Evolutionary conservation across 2,113 vertebrate genomes (phyloP).

Genomic region (Falco punctatus): DNA sequence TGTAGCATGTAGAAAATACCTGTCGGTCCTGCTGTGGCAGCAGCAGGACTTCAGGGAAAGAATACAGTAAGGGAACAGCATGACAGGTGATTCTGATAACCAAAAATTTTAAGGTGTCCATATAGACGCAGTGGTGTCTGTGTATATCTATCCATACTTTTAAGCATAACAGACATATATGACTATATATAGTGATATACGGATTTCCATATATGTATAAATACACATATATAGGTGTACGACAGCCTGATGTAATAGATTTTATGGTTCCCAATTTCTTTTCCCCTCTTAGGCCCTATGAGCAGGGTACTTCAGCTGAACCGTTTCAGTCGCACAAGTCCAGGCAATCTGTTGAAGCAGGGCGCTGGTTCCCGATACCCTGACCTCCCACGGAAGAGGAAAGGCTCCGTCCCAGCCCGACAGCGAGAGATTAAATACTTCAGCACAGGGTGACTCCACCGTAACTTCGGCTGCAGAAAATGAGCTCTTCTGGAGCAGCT

Average conservation of each 20-base stretch:
- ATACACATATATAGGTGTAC: not conserved
- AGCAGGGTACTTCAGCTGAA: not conserved
- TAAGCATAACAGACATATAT: not conserved
- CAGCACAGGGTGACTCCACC: not conserved
- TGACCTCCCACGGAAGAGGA: fast-evolving
- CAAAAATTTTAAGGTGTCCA: not conserved
- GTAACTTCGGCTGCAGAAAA: not conserved
- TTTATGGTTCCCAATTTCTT: not conserved
- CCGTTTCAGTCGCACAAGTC: not conserved
- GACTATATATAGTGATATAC: not conserved
- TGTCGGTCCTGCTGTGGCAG: not conserved
- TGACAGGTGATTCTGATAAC: slow-evolving; percentile 27
- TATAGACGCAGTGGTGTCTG: not conserved
- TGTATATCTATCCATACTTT: not conserved
- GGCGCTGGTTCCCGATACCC: not conserved
- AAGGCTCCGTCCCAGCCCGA: not conserved
- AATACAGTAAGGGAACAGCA: slow-evolving; percentile 10
- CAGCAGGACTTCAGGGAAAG: slow-evolving; percentile 55
- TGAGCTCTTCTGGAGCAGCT: slow-evolving; percentile 34
- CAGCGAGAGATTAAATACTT: not conserved
- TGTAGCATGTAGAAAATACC: slow-evolving; percentile 7
- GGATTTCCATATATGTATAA: slow-evolving; percentile 4
- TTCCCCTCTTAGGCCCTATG: not conserved
- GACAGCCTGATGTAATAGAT: not conserved
- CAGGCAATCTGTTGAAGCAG: fast-evolving